Evolutionary conservation across 2,113 vertebrate genomes (phyloP), one percentile per base, ranked within the genome.

Genomic region (Cochlearius cochlearius): DNA sequence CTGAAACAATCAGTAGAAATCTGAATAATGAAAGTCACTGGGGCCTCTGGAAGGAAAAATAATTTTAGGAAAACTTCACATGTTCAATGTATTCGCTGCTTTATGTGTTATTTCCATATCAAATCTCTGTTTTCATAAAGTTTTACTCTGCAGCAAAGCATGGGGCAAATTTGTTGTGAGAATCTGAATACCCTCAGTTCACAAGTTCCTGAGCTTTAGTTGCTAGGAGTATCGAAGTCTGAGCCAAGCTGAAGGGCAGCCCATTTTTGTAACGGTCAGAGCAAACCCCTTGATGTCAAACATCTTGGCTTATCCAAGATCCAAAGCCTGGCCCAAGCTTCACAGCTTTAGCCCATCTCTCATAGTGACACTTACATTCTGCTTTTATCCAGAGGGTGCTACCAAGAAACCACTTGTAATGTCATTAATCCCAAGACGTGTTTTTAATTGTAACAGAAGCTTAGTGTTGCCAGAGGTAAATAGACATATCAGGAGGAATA

Each of bases 181-280:
- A 38, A 60, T 89, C n/a, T 56, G 53, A 68, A 78, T 84, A 63
- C 32, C 13, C 52, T 93, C 21, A 17, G 56, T 86, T 86, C 88
- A 55, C 68, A 72, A 74, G 53, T 91, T 92, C 76, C 77, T 95
- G 86, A 93, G 90, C 68, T 81, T 71, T n/a, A 29, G 78, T 86
- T 95, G 79, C 88, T 94, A 73, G 86, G 79, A 77, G 20, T 71
- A 23, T 56, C 72, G 72, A 75, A 95, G 50, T n/a, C 73, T 89
- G 68, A 93, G 86, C 73, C 86, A 92, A 96, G 73, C 27, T 79
- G 62, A 91, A 92, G 69, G 77, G 66, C 62, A 87, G 88, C 39
- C 79, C 15, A 3, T 72, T 89, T 91, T 69, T 95, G 39, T 55
- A 81, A 69, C 4, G 2, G 19, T 88, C 79, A 78, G 62, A 93